These are phyloP conservation scores for Mixornis gularis DNA, from an alignment of 2,113 vertebrate species.

Conservation along the genomic window DNA sequence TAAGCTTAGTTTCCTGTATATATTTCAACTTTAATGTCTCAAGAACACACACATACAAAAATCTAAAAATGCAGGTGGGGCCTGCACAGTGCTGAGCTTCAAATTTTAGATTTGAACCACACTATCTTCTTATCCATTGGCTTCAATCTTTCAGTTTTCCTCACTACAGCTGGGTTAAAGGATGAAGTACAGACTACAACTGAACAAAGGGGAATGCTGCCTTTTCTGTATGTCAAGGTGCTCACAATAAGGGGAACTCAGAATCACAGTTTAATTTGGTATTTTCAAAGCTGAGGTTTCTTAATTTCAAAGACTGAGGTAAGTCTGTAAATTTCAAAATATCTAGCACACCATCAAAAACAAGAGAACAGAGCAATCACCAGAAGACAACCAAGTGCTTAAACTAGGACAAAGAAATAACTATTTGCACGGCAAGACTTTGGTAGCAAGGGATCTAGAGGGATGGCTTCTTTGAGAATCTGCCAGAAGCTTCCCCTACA, in stretches of 20 bases:
- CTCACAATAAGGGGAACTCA: not conserved
- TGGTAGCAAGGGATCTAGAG: not conserved
- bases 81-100: not conserved
- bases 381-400: not conserved
- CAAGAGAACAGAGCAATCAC: slow-evolving; percentile 16
- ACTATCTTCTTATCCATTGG: not conserved
- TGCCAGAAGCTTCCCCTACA: not conserved
- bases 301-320: slow-evolving; percentile 28
- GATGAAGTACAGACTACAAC: not conserved
- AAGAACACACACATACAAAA: slow-evolving; percentile 4
- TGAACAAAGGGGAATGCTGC: not conserved
- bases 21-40: not conserved
- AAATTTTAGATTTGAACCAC: not conserved
- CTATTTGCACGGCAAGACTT: not conserved
- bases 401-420: slow-evolving; percentile 62
- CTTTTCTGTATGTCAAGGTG: not conserved
- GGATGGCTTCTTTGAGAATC: not conserved
- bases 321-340: slow-evolving; percentile 22
- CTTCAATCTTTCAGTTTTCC: not conserved
- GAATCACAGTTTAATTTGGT: not conserved
- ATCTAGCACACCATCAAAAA: not conserved
- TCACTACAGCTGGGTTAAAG: not conserved
- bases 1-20: slow-evolving; percentile 27
- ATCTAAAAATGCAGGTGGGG: not conserved
- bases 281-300: slow-evolving; percentile 12